phyloP scores from a whole-genome alignment of 2,113 vertebrate genomes.

The Phylloscopus whistleri region DNA sequence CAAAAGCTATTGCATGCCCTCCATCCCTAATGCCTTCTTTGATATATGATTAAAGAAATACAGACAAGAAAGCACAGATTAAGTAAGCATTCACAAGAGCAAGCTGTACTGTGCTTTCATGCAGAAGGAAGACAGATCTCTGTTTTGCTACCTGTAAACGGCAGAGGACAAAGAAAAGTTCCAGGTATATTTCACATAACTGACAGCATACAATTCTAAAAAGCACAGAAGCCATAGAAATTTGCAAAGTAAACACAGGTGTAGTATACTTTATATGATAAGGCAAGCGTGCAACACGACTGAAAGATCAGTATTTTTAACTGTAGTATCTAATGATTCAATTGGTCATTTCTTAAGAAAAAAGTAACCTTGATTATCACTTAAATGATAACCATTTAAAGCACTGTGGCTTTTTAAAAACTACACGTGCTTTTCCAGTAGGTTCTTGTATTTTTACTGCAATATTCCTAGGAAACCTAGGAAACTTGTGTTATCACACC shows the following conservation, averaged over 20 bases:
- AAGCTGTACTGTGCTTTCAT: not conserved
- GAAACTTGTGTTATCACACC: not conserved
- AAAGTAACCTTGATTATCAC: not conserved
- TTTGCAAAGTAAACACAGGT: not conserved
- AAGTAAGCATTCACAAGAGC: not conserved
- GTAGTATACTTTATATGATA: not conserved
- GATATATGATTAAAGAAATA: not conserved
- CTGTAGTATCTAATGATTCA: not conserved
- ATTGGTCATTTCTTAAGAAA: not conserved
- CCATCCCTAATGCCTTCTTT: not conserved
- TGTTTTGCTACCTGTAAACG: not conserved
- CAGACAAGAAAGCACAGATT: not conserved
- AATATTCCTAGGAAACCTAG: not conserved
- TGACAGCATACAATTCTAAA: not conserved
- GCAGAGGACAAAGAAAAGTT: not conserved
- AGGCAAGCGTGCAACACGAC: not conserved
- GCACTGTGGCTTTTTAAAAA: rapidly evolving
- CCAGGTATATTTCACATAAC: not conserved
- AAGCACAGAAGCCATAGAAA: not conserved
- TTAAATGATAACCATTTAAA: not conserved
- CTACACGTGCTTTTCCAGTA: not conserved
- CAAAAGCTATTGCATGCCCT: not conserved
- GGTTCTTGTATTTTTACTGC: not conserved
- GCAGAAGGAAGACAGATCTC: not conserved
- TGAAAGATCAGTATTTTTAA: not conserved